Conservation (phyloP, 2,113 vertebrate species). For the Ranitomeya variabilis region DNA sequence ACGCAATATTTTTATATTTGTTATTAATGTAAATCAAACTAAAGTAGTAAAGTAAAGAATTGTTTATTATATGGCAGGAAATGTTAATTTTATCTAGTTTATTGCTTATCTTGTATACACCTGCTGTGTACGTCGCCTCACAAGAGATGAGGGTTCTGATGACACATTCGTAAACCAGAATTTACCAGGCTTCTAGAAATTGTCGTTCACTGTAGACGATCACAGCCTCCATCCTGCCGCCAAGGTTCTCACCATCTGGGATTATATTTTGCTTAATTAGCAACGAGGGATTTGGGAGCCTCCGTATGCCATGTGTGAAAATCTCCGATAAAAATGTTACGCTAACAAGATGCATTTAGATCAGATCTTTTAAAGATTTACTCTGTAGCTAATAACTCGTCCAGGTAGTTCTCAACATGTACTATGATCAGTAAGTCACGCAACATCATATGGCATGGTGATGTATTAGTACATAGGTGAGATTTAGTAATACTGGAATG, state of each 20-base stretch:
- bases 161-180: not conserved
- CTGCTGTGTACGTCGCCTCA: not conserved
- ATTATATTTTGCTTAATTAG: constrained; percentile 12
- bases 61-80: too few relatives aligned
- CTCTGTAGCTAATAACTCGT: not conserved
- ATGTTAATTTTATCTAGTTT: too few relatives aligned
- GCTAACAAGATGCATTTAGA: not conserved
- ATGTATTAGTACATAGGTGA: too few relatives aligned
- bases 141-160: not conserved
- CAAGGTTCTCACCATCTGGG: constrained; percentile 15
- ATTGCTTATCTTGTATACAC: too few relatives aligned
- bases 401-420: not conserved
- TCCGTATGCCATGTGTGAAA: constrained; percentile 39
- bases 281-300: not conserved
- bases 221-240: not conserved
- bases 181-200: not conserved
- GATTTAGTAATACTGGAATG: not conserved
- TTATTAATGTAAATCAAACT: too few relatives aligned
- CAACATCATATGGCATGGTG: too few relatives aligned
- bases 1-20: too few relatives aligned
- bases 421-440: not conserved
- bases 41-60: too few relatives aligned
- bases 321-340: not conserved
- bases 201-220: not conserved
- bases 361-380: not conserved